Base-by-base conservation (phyloP, 2,113 vertebrate species). In the Grammomys surdaster region DNA sequence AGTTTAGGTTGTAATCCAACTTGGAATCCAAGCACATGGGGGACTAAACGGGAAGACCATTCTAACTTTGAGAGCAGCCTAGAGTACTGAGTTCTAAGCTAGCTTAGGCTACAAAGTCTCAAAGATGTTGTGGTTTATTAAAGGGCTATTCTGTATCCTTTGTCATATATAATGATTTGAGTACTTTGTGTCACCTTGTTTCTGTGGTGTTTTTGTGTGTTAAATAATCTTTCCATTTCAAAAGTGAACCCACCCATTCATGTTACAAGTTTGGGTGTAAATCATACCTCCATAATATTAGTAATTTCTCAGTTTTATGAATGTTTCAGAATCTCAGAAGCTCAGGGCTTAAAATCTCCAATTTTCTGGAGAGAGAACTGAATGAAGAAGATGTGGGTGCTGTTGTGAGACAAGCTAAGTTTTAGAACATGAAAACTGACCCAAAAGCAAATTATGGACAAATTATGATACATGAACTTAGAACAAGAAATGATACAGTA, bases 341-440 rank as follows among this genome's bases (percentile, higher is more conserved):
- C 4, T 70, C 76, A 31, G 73, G 98, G 48, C 67, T 98, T 88
- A 97, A 96, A 98, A 97, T 98, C 40, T 96, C 96, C 80, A 92
- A 51, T 48, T 98, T 98, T 95, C 67, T 98, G 67, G 97, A 91
- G 90, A 98, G 96, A 77, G 73, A 96, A 13, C 70, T 98, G 46
- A 98, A 95, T 48, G 97, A 98, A 36, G 56, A 94, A 31, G 94
- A 93, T 8, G 19, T 97, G 5, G 97, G 98, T 88, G 40, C 46
- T 46, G 94, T 98, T 58, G 96, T 98, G 77, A 87, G 97, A 28
- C 80, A 58, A n/a, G 80, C 96, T 58, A 89, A 88, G 9, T 98
- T 97, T 12, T 70, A 96, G 63, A 95, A 97, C 54, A 98, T 95
- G 97, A 98, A 98, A 96, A 51, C 51, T 17, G 86, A 98, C 89